These are phyloP conservation scores for Pinna nobilis DNA, from an alignment of 1,140 invertebrate species.

Conservation along the genomic window DNA sequence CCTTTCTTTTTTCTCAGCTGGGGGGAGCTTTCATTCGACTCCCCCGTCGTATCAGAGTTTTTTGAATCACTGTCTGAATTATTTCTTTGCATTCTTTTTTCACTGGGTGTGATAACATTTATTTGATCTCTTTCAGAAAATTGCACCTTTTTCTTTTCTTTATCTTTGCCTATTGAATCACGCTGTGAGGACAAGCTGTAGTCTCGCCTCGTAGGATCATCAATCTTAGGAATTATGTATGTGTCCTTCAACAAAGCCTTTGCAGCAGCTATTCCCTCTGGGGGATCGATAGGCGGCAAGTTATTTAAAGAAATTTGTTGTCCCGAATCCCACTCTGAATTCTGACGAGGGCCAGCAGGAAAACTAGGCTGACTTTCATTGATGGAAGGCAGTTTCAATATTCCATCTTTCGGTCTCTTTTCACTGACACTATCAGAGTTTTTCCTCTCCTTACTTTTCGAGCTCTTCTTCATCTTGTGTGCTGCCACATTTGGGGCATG, in stretches of 20 bases:
- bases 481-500: conserved; percentile 48
- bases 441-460: conserved; percentile 13
- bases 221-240: conserved; percentile 37
- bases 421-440: conserved; percentile 12
- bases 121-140: conserved; percentile 30
- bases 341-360: neutral
- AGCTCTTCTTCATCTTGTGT: conserved; percentile 35
- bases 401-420: conserved; percentile 19
- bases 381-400: conserved; percentile 30
- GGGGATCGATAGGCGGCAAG: conserved; percentile 30
- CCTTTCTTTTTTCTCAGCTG: neutral
- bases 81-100: neutral
- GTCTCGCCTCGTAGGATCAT: conserved; percentile 24
- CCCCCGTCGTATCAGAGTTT: conserved; percentile 10
- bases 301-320: conserved; percentile 32
- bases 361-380: neutral
- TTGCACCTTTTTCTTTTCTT: conserved; percentile 38
- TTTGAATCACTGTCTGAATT: conserved; percentile 24
- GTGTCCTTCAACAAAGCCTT: conserved; percentile 12
- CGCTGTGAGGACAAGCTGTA: neutral
- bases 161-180: neutral
- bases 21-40: neutral
- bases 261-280: conserved; percentile 26
- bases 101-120: neutral
- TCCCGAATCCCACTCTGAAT: conserved; percentile 36